Evolutionary conservation across 1,140 invertebrate species (phyloP), one percentile per base, ranked within the genome.

Genomic region (Formica exsecta): DNA sequence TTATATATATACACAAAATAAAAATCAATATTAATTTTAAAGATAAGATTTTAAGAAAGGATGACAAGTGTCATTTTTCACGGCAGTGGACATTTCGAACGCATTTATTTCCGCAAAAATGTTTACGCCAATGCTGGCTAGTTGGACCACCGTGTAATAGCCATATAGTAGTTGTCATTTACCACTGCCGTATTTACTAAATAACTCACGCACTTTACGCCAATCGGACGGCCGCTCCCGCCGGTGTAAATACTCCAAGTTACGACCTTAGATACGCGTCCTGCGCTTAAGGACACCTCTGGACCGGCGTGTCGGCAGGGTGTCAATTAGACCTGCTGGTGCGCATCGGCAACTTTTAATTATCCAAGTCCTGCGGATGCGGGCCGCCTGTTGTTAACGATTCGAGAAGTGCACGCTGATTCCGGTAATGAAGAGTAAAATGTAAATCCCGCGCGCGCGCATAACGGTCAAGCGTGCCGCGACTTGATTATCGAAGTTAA

Each of bases 241-340:
- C 62, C 51, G 65, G 36, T 48, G 29, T 85, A 89, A 87, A 87
- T 86, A 85, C 38, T 70, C 70, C 54, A 91, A 66, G 29, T 91
- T 91, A 91, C 85, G 86, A 91, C 77, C 64, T 38, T 38, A 51
- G 68, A 38, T 19, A 22, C n/a, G 38, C 22, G 61, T 77, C 25
- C 44, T 62, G 48, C 19, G 66, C 13, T 25, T 64, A 41, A 85
- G 32, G 81, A 85, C 25, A 38, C 5, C 57, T 22, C 32, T 19
- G 80, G 9, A 38, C 3, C 19, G 32, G 57, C 44, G 70, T 75
- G 81, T 86, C 88, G 81, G 88, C 66, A 85, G 79, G 87, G 66
- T 89, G 90, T 91, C 90, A 91, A 91, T 91, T 89, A 91, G 84
- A 59, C 51, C 75, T 51, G 59, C 66, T 66, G 59, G 59, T 19